Conservation (phyloP, 2,888 invertebrate genomes). For the Drosophila paramelanica region DNA sequence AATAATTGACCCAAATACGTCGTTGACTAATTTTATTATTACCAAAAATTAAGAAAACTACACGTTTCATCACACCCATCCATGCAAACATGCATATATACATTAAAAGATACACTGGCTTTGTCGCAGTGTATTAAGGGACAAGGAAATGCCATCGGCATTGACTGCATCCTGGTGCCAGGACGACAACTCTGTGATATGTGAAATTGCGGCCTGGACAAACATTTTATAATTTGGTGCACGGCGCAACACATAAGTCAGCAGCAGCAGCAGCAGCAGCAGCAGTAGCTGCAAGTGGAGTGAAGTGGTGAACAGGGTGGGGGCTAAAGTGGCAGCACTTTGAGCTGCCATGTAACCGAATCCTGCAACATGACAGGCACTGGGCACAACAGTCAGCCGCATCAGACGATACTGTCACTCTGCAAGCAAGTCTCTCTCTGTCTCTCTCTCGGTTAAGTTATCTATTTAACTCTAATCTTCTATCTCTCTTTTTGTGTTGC, state of each 20-base stretch:
- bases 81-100: too few relatives aligned
- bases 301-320: neutral
- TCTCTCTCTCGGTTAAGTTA: neutral
- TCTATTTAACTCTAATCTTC: neutral
- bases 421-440: constrained; percentile 2
- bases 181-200: constrained; percentile 68
- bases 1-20: constrained; percentile 56
- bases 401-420: constrained; percentile 51
- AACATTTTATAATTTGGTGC: constrained; percentile 80
- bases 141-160: constrained; percentile 62
- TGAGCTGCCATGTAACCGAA: constrained; percentile 63
- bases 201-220: constrained; percentile 68
- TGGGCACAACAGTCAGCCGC: constrained; percentile 51
- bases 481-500: neutral
- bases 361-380: constrained; percentile 66
- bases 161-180: constrained; percentile 40
- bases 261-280: constrained; percentile 36
- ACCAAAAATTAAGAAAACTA: constrained; percentile 37
- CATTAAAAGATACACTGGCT: neutral
- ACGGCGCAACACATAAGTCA: constrained; percentile 77
- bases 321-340: constrained; percentile 41
- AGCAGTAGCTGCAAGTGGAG: constrained; percentile 2
- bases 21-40: constrained; percentile 64
- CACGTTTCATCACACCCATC: neutral
- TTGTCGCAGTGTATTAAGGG: constrained; percentile 55